A percentile compares a stretch with the other conserved stretches of the same genome.
These are phyloP conservation scores for Vespertilio murinus DNA, from an alignment of 2,797 vertebrate genomes.

Conservation along the genomic window DNA sequence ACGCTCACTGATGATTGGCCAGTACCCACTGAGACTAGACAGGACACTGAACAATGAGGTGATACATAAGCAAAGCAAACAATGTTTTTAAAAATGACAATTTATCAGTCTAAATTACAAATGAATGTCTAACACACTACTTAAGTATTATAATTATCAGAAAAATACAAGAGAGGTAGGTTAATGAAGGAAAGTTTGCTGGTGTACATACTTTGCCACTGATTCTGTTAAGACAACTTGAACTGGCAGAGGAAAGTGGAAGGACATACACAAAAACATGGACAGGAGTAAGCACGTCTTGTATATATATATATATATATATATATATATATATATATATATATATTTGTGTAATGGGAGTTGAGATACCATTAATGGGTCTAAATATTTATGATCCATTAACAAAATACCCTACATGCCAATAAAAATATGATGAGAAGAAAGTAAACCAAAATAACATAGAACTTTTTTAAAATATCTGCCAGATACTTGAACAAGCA, in stretches of 20 bases:
- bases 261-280: neutral
- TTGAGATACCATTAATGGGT: neutral
- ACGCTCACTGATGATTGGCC: neutral
- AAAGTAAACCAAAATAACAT: neutral
- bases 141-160: neutral
- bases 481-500: neutral
- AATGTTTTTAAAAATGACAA: neutral
- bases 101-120: neutral
- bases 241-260: neutral
- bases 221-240: neutral
- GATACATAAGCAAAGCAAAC: neutral
- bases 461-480: neutral
- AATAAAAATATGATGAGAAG: slow-evolving; percentile 27
- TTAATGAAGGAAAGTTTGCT: neutral
- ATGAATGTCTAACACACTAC: neutral
- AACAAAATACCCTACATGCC: neutral
- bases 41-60: neutral
- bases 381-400: neutral
- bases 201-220: neutral
- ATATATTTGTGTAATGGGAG: neutral
- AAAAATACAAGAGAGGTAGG: neutral
- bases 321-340: too few species aligned
- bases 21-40: neutral
- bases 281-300: neutral
- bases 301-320: neutral